phyloP scores from a whole-genome alignment of 2,797 vertebrate genomes.

The Chromis chromis region DNA sequence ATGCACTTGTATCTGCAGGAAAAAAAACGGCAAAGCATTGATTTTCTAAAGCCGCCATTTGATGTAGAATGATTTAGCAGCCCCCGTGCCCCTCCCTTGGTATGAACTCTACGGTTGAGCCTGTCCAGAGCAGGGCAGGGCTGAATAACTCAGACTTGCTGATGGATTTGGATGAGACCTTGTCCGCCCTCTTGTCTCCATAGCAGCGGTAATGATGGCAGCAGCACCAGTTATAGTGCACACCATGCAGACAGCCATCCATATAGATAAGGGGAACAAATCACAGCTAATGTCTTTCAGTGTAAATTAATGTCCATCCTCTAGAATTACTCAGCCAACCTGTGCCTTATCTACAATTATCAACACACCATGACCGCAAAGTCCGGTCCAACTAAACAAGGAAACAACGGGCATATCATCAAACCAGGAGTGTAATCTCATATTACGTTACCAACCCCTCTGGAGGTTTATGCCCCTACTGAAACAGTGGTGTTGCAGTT shows the following conservation, averaged over 20 bases:
- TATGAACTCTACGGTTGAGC: slow-evolving; percentile 68
- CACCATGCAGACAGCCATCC: slow-evolving; percentile 74
- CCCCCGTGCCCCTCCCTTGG: slow-evolving; percentile 53
- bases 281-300: slow-evolving; percentile 76
- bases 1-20: slow-evolving; percentile 38
- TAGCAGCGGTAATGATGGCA: slow-evolving; percentile 81
- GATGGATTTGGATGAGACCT: slow-evolving; percentile 80
- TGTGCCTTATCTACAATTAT: slow-evolving; percentile 79
- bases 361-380: slow-evolving; percentile 52
- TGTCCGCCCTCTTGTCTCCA: slow-evolving; percentile 78
- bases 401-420: slow-evolving; percentile 44
- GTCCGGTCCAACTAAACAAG: slow-evolving; percentile 54
- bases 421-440: slow-evolving; percentile 36
- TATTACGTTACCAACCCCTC: slow-evolving; percentile 19
- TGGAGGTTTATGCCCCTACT: slow-evolving; percentile 15
- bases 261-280: slow-evolving; percentile 82
- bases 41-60: slow-evolving; percentile 74
- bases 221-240: slow-evolving; percentile 74
- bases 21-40: slow-evolving; percentile 56
- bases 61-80: slow-evolving; percentile 75
- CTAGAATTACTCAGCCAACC: slow-evolving; percentile 78
- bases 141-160: slow-evolving; percentile 80
- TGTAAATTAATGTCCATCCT: slow-evolving; percentile 82
- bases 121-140: slow-evolving; percentile 68
- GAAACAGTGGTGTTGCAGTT: slow-evolving; percentile 10